phyloP scores from a whole-genome alignment of 2,888 invertebrate genomes.

The Stenolophus ochropezus region DNA sequence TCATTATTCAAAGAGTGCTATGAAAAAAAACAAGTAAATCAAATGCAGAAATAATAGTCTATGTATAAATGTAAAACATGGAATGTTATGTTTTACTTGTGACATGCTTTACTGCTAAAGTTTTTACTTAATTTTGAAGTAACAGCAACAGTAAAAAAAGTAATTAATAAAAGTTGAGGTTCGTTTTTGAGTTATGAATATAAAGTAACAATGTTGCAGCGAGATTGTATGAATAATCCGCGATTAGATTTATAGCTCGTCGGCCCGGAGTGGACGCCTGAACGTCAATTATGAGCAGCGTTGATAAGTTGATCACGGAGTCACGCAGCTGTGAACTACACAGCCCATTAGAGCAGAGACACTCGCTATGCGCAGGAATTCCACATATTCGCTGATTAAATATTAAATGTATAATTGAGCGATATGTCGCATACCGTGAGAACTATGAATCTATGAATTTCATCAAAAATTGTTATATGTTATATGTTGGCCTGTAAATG shows the following conservation, averaged over 20 bases:
- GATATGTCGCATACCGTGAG: background rate
- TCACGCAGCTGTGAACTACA: constrained; percentile 3
- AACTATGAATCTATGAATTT: background rate
- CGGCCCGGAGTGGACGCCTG: background rate
- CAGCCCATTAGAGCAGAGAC: background rate
- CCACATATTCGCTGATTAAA: constrained; percentile 28
- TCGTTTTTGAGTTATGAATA: background rate
- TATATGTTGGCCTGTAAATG: too few relatives aligned
- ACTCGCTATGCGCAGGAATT: background rate
- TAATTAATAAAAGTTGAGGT: background rate
- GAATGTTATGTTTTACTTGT: too few relatives aligned
- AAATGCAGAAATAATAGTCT: too few relatives aligned
- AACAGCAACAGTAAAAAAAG: background rate
- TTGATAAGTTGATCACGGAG: constrained; percentile 26
- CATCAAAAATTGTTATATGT: too few relatives aligned
- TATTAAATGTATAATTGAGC: constrained; percentile 13
- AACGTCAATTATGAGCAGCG: constrained; percentile 25
- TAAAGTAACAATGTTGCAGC: background rate
- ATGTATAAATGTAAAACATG: too few relatives aligned
- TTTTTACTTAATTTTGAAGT: background rate
- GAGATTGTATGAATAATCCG: constrained; percentile 5
- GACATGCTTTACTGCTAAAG: background rate
- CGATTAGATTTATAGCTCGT: constrained; percentile 16
- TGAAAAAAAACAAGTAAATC: too few relatives aligned
- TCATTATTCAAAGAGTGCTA: too few relatives aligned